Evolutionary conservation across 1,140 invertebrate genomes (phyloP), one percentile per base, ranked within the genome.

Genomic region (Apis laboriosa): DNA sequence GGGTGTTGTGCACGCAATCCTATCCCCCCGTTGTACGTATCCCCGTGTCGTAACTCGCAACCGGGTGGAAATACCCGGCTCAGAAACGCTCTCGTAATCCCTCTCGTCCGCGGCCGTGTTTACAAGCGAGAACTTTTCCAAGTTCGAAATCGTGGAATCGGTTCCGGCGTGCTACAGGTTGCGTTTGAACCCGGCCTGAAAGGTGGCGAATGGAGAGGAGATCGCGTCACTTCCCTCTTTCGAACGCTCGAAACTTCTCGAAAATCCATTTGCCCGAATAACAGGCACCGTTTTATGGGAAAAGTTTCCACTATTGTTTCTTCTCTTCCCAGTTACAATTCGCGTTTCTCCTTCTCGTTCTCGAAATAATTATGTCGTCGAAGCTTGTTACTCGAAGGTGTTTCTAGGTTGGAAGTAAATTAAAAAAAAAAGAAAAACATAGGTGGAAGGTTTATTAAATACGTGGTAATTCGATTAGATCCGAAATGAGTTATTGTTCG

Each of bases 1-100:
- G 85, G 68, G 78, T 43, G 78, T 43, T 63, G 61, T 79, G 73
- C 90, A 91, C 90, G 90, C 90, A 89, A 91, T 90, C 88, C 80
- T 43, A 91, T 90, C 88, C 80, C 79, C 66, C 60, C 79, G 85
- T 91, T 89, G n/a, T n/a, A 85, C 78, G 83, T 67, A 78, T 24
- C 78, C 77, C 80, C 80, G 80, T 70, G 75, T 79, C 83, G 80
- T 83, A 80, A 0, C 43, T 76, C 82, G 84, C 64, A 63, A 68
- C 76, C 76, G 80, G 82, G 34, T 34, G 80, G 88, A 86, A 90
- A 88, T 87, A 87, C 80, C 72, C 64, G 80, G 77, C 84, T 34
- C 34, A 34, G 34, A 2, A 34, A 34, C 34, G 34, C 34, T 73
- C 67, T 58, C 84, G 77, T 87, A 87, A 87, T 87, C 86, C 34